Evolutionary conservation across 2,888 invertebrate genomes (phyloP), one percentile per base, ranked within the genome.

Genomic region (Tetanocera ferruginea): DNA sequence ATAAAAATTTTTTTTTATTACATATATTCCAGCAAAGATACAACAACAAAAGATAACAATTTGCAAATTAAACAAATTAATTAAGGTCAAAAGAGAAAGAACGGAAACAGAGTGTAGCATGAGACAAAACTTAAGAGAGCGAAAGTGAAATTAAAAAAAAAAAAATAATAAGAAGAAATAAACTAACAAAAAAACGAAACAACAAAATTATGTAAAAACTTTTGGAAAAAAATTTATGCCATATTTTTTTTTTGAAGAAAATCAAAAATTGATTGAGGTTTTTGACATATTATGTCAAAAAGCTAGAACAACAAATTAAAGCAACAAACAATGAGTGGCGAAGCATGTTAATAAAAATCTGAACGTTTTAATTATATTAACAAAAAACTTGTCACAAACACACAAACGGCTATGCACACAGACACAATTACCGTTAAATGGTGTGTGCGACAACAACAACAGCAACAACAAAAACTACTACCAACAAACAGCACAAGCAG

Each of bases 51-150:
- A n/a, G 3, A n/a, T 37, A 51, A 34, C n/a, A 73, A 62, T 73
- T 73, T 62, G 37, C 31, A 55, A 55, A 70, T 14, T 37, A 73
- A 51, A 70, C 25, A 51, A 76, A 74, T 62, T 19, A 25, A 66
- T 51, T 62, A 64, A 78, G 52, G 62, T 55, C 31, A 62, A 79
- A 66, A 67, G 57, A 55, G 67, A 76, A 19, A 77, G 60, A 67
- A 67, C 28, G 25, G 51, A 55, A 69, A 31, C 43, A 28, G 37
- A 64, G 64, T 25, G 69, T 28, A 52, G 49, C 34, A 17, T 19
- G 69, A 66, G 43, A 52, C 52, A 60, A 60, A 25, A 9, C 23
- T 55, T 19, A 55, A 55, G 43, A 31, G 19, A 72, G 9, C 43
- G 51, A 43, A 64, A 49, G 23, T n/a, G 37, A 74, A 49, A 25